Evolutionary conservation across 2,113 vertebrate genomes (phyloP), one percentile per base, ranked within the genome.

Genomic region (Ailuropoda melanoleuca): DNA sequence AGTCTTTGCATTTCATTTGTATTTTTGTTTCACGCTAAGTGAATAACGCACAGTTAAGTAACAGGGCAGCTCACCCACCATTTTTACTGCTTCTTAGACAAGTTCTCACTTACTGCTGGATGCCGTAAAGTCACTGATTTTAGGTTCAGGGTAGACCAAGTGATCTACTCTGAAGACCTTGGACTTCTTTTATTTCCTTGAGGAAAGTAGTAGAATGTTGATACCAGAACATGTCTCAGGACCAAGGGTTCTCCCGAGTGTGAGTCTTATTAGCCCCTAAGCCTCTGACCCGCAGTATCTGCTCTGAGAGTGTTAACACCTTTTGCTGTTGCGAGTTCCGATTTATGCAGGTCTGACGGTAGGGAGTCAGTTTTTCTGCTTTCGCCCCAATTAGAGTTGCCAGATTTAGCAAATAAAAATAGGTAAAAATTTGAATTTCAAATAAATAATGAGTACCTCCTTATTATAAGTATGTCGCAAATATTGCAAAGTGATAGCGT

Each of bases 51-150:
- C 23, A 31, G 6, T 24, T 7, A 37, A 37, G 39, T 11, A 12
- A 8, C 23, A 12, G 18, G 19, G 14, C 5, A 4, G 4, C 34
- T 80, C 58, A 19, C 8, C 34, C 24, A 26, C 14, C 34, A 18
- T 34, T 72, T 39, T 70, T 4, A 9, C 4, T 74, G 34, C 53
- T 83, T 37, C 43, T 43, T 43, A 43, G 43, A 43, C 6, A 43
- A 43, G 43, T 43, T 43, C 43, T 43, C 43, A 43, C 43, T 43
- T 4, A 43, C 43, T 43, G 43, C 26, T 43, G 43, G 2, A 6
- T 26, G 14, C 6, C 4, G 2, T 0, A 0, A 0, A 13, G 37
- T 43, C 34, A 29, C 13, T 18, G 12, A 17, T 0, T 31, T 60
- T 5, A 37, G 53, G 37, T 14, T 56, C 21, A 26, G 43, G 43